Evolutionary conservation across 2,888 invertebrate genomes (phyloP), one percentile per base, ranked within the genome.

Genomic region (Xestia sexstrigata): DNA sequence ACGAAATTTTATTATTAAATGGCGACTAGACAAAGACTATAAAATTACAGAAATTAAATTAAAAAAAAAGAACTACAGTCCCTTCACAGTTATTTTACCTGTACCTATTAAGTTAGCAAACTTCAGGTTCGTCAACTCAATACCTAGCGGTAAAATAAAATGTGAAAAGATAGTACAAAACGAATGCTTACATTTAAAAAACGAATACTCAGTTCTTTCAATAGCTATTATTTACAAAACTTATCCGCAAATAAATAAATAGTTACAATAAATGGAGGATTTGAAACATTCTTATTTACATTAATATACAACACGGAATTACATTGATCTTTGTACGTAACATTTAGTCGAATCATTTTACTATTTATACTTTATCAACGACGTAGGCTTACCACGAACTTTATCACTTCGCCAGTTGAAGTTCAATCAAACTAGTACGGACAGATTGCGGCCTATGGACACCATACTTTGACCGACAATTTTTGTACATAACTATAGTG

Each of bases 321-420:
- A 95, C 93, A 93, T 89, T 91, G 92, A 93, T 90, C 92, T 94
- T 96, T 96, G 96, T 96, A 96, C 96, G 96, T 95, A 95, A 95
- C 91, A 93, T 92, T 94, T 82, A 87, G 52, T 85, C 81, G 73
- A 89, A 85, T 88, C 77, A 77, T 80, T 85, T 82, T 35, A 82
- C 82, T 83, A 87, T 79, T 73, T 84, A 84, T 76, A 70, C 49
- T 62, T 62, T 82, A 71, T 45, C 55, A 83, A 86, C 83, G 72
- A 86, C 74, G 15, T 26, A 20, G 73, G n/a, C 47, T 65, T 62
- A 86, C 73, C 70, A 81, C 15, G 30, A 70, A 81, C 55, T 49
- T 15, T 30, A 47, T 7, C 15, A 11, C 62, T 35, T 60, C 17
- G 11, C 62, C 26, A 39, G 13, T 35, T n/a, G 8, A 17, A n/a